Evolutionary conservation across 1,140 invertebrate genomes (phyloP).

Genomic region (Drosophila littoralis): DNA sequence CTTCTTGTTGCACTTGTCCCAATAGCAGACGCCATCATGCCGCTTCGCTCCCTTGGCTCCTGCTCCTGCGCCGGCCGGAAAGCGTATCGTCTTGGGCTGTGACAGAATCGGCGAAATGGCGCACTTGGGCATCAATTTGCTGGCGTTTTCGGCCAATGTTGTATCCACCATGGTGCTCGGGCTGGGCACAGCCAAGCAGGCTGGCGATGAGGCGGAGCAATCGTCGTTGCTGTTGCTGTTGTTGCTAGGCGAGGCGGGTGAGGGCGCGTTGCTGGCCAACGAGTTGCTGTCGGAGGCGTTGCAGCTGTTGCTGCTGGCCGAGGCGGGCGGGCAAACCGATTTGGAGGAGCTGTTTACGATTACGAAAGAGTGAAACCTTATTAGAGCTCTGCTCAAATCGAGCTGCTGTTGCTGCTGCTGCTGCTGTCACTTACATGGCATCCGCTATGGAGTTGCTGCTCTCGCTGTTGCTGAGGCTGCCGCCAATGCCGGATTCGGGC

Average conservation of each 20-base stretch:
- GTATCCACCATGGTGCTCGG: slow-evolving; percentile 62
- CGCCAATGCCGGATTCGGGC: slow-evolving; percentile 78
- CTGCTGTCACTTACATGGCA: slow-evolving; percentile 62
- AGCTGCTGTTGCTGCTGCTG: neutral
- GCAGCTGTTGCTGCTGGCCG: slow-evolving; percentile 45
- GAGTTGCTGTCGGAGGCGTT: slow-evolving; percentile 59
- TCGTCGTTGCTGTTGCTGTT: slow-evolving; percentile 41
- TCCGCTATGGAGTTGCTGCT: slow-evolving; percentile 74
- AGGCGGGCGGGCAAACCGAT: slow-evolving; percentile 51
- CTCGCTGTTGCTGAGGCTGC: slow-evolving; percentile 79
- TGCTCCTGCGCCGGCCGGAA: slow-evolving; percentile 86
- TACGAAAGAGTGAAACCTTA: neutral
- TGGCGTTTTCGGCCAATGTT: slow-evolving; percentile 56
- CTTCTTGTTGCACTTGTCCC: slow-evolving; percentile 92
- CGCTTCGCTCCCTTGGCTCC: slow-evolving; percentile 80
- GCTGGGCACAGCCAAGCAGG: neutral
- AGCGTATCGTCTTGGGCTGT: slow-evolving; percentile 91
- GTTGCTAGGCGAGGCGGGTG: slow-evolving; percentile 57
- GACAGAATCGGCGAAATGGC: slow-evolving; percentile 89
- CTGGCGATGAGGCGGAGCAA: slow-evolving; percentile 31
- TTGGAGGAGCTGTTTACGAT: slow-evolving; percentile 47
- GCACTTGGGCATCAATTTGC: slow-evolving; percentile 70
- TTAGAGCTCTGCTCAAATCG: too few relatives aligned
- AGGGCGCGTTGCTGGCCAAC: slow-evolving; percentile 60
- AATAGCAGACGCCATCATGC: slow-evolving; percentile 89